Percentiles rank a stretch among this genome's conserved stretches.
These are phyloP conservation scores for Fulica atra DNA, from an alignment of 2,113 vertebrate genomes.

Conservation along the genomic window DNA sequence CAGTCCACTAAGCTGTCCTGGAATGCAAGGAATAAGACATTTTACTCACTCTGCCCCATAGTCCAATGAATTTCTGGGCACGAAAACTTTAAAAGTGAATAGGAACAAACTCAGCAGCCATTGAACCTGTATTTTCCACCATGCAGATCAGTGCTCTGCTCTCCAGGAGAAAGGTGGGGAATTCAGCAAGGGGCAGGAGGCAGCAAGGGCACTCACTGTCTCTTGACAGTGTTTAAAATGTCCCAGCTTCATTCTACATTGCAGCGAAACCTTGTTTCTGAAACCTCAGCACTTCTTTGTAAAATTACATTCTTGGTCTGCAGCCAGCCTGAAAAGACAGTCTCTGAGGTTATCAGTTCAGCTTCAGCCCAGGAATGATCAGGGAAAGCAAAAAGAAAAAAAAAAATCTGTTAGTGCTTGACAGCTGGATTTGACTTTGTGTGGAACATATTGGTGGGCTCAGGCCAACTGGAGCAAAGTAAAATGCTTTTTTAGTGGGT, in stretches of 20 bases:
- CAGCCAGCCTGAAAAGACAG: conserved; percentile 13
- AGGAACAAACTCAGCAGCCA: background rate
- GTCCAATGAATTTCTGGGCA: background rate
- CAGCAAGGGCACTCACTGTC: background rate
- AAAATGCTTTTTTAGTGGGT: background rate
- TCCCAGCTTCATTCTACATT: background rate
- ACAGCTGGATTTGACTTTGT: background rate
- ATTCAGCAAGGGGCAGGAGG: background rate
- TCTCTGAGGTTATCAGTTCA: conserved; percentile 52
- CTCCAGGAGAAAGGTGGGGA: background rate
- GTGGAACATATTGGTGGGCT: background rate
- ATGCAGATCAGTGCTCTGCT: background rate
- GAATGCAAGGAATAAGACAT: background rate
- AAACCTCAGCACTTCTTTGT: conserved; percentile 54
- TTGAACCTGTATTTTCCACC: background rate
- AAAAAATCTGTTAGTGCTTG: background rate
- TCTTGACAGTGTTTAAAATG: background rate
- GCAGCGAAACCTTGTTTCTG: conserved; percentile 34
- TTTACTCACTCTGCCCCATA: background rate
- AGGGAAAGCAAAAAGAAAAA: background rate
- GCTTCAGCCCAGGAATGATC: conserved; percentile 6
- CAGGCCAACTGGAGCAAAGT: conserved; percentile 10
- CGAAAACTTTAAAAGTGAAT: background rate
- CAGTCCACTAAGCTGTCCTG: background rate
- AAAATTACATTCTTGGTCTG: conserved; percentile 48